Evolutionary conservation across 2,113 vertebrate genomes (phyloP), one percentile per base, ranked within the genome.

Genomic region (Semnornis frantzii): DNA sequence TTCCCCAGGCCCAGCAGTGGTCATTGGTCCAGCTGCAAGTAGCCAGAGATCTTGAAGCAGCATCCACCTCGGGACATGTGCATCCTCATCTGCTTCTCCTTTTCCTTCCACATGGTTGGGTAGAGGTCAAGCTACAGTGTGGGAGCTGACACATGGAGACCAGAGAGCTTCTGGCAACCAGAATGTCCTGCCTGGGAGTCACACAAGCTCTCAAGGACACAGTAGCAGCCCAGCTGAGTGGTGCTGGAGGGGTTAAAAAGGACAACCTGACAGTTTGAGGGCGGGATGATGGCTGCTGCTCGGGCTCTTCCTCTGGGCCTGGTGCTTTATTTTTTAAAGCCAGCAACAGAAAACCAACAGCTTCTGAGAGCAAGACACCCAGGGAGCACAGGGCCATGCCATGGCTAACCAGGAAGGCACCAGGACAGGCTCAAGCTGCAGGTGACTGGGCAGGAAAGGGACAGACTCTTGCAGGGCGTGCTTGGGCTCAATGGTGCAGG

Each of bases 141-240:
- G 1, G 2, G 17, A 10, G 28, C 6, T 13, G 21, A 39, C 8
- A 2, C 0, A 1, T 0, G 17, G 19, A 9, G 33, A 28, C 50
- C 27, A 7, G 1, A 3, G 30, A 34, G 50, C 39, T 34, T 63
- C 77, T 8, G 4, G 23, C 73, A 14, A 9, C 10, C 1, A 1
- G 5, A 34, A 46, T 21, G 23, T n/a, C 27, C 20, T 1, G 3
- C 55, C 27, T 1, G 31, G 3, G 28, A 20, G 12, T 27, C 8
- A 15, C 28, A 27, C 42, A 7, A 75, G n/a, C 42, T 31, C 39
- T 25, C 6, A 1, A 27, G 73, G 55, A n/a, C 8, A 6, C 18
- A 42, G 62, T 50, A 59, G 50, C 46, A 44, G 63, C 27, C 6
- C 58, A 17, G 52, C 37, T 1, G 2, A 34, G 69, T 0, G 5